Percentiles rank a stretch among this genome's conserved stretches.
Conservation (phyloP, 2,797 vertebrate genomes). For the Acipenser oxyrinchus region DNA sequence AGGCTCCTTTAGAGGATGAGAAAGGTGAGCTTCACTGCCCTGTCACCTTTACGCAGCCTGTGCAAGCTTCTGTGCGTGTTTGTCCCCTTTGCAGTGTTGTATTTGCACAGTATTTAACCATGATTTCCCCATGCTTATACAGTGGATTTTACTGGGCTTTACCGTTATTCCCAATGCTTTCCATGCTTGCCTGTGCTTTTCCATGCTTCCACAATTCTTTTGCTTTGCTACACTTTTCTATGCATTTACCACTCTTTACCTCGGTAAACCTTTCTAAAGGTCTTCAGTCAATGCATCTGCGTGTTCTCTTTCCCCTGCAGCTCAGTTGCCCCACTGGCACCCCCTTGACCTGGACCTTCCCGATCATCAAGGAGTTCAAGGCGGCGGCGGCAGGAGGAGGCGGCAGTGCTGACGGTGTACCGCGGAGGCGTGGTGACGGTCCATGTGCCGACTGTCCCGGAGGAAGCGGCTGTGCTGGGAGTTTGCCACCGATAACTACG, state of each 20-base stretch:
- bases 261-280: too few relatives aligned
- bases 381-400: conserved; percentile 76
- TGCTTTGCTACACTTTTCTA: too few relatives aligned
- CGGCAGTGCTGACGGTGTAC: conserved; percentile 82
- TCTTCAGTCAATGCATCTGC: neutral
- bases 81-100: neutral
- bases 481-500: conserved; percentile 91
- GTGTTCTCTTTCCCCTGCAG: conserved; percentile 44
- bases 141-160: too few relatives aligned
- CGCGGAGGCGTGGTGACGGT: conserved; percentile 93
- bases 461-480: conserved; percentile 92
- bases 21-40: conserved; percentile 50
- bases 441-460: conserved; percentile 84
- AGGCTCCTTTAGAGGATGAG: conserved; percentile 43
- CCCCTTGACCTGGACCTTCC: conserved; percentile 82
- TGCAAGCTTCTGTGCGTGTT: neutral
- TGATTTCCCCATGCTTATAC: too few relatives aligned
- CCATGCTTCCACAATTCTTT: too few relatives aligned
- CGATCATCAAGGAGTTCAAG: conserved; percentile 86
- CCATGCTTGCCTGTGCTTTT: too few relatives aligned
- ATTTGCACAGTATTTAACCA: neutral
- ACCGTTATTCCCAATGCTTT: too few relatives aligned
- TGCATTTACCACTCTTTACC: too few relatives aligned
- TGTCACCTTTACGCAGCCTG: neutral
- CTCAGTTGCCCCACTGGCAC: conserved; percentile 71